Percentiles rank a stretch among this genome's conserved stretches.
These are phyloP conservation scores for Pimephales promelas DNA, from an alignment of 2,113 vertebrate species.

Conservation along the genomic window DNA sequence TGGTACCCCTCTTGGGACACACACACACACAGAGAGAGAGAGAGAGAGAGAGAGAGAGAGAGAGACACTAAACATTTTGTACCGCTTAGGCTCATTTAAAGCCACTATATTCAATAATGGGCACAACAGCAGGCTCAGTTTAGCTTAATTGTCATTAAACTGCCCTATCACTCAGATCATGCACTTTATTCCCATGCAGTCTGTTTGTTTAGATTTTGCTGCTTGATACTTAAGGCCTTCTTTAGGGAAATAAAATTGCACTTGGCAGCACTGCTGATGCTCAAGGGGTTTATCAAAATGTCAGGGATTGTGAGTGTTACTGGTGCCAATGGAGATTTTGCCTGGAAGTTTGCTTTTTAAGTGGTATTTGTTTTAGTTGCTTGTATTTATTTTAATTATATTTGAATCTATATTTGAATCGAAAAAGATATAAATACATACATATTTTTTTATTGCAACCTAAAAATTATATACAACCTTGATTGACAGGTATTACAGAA, in stretches of 20 bases:
- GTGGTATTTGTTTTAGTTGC: neutral
- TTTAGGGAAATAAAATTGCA: conserved; percentile 46
- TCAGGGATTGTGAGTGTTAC: conserved; percentile 34
- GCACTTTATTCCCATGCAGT: conserved; percentile 42
- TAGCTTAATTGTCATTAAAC: conserved; percentile 19
- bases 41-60: neutral
- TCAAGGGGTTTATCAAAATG: conserved; percentile 32
- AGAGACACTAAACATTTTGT: conserved; percentile 17
- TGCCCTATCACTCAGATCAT: conserved; percentile 32
- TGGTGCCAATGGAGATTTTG: neutral
- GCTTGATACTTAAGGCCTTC: conserved; percentile 45
- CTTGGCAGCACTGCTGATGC: conserved; percentile 22
- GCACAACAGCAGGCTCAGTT: conserved; percentile 45
- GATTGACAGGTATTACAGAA: no score
- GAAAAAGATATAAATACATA: no score
- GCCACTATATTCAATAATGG: conserved; percentile 61
- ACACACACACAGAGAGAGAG: conserved; percentile 5
- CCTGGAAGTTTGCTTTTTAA: neutral
- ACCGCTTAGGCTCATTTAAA: conserved; percentile 57
- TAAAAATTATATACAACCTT: no score
- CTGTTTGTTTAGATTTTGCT: conserved; percentile 47
- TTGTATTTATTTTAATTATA: neutral
- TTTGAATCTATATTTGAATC: neutral
- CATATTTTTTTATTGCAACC: no score
- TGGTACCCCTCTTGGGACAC: conserved; percentile 38